Base-by-base conservation (phyloP, 2,113 vertebrate genomes). In the Pholis gunnellus region DNA sequence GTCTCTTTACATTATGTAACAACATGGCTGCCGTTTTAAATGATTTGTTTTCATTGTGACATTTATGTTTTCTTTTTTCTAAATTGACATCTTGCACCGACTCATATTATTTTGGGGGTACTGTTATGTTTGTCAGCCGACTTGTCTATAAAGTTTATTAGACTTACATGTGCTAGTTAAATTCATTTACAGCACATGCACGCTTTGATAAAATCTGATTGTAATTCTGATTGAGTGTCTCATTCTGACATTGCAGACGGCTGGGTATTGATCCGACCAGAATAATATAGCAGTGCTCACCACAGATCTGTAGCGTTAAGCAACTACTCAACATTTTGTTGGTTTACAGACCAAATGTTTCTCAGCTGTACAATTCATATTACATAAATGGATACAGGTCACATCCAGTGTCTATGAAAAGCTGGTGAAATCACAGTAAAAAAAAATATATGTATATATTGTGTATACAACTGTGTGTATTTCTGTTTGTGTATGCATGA, bases 261-360 rank as follows among this genome's bases (percentile, higher is more conserved):
- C 67, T 38, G 17, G 15, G 48, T 78, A 79, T 86, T 68, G 79
- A 88, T 85, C 44, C 52, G 65, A 25, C 44, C 50, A 73, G 56
- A 81, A 52, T 68, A 42, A 78, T 44, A 42, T 10, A 79, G 56
- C 5, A 14, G n/a, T 50, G n/a, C 29, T 36, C 64, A 48, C 14
- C 10, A 31, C 8, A 59, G 52, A 46, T 25, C 18, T 68, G 34
- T 7, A 11, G 15, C 42, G 56, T 29, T 31, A 25, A 44, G 57
- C 0, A n/a, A 31, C 46, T 25, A n/a, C 46, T 63, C 0, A 0
- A 56, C 15, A 66, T 65, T 34, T 22, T 11, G 13, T 67, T 25
- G 11, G n/a, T 48, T 59, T 13, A 17, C 18, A 11, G 22, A 31
- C 4, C 5, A 40, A 22, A 44, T 11, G 20, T 9, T 5, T 50